Evolutionary conservation across 2,113 vertebrate species (phyloP).

Genomic region (Plectropomus leopardus): DNA sequence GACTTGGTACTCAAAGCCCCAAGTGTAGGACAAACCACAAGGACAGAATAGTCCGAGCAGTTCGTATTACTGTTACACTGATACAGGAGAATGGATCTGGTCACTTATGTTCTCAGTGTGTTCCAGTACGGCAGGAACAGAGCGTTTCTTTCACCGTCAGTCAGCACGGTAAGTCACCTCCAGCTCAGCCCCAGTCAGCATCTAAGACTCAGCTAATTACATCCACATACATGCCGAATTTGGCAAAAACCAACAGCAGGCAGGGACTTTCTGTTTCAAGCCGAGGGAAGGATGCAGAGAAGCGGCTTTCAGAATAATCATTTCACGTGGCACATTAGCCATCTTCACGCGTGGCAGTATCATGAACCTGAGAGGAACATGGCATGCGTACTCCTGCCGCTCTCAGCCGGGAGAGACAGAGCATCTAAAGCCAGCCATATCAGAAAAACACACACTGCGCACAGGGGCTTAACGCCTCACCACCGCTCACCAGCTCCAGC

Average conservation of each 20-base stretch:
- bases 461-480: slow-evolving; percentile 22
- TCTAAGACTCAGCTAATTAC: slow-evolving; percentile 40
- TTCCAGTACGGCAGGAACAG: slow-evolving; percentile 53
- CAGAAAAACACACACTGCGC: slow-evolving; percentile 50
- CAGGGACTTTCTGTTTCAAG: slow-evolving; percentile 30
- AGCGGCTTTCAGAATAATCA: slow-evolving; percentile 50
- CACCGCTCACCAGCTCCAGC: slow-evolving; percentile 37
- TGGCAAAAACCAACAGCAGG: slow-evolving; percentile 2
- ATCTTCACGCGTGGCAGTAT: slow-evolving; percentile 31
- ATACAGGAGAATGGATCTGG: slow-evolving; percentile 54
- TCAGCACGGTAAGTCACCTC: slow-evolving; percentile 65
- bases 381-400: slow-evolving; percentile 36
- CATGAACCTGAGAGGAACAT: slow-evolving; percentile 45
- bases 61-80: slow-evolving; percentile 61
- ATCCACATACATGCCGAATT: slow-evolving; percentile 16
- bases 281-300: slow-evolving; percentile 4
- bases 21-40: slow-evolving; percentile 41
- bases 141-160: slow-evolving; percentile 37
- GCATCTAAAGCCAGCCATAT: slow-evolving; percentile 59
- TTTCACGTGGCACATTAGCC: slow-evolving; percentile 42
- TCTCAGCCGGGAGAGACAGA: slow-evolving; percentile 37
- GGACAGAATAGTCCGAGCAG: slow-evolving; percentile 8
- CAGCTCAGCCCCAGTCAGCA: slow-evolving; percentile 60
- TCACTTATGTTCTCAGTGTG: slow-evolving; percentile 56
- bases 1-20: slow-evolving; percentile 4